A percentile compares a stretch with the other conserved stretches of the same genome.
These are phyloP conservation scores for Cataglyphis altisquamis DNA, from an alignment of 2,888 invertebrate genomes.

Conservation along the genomic window DNA sequence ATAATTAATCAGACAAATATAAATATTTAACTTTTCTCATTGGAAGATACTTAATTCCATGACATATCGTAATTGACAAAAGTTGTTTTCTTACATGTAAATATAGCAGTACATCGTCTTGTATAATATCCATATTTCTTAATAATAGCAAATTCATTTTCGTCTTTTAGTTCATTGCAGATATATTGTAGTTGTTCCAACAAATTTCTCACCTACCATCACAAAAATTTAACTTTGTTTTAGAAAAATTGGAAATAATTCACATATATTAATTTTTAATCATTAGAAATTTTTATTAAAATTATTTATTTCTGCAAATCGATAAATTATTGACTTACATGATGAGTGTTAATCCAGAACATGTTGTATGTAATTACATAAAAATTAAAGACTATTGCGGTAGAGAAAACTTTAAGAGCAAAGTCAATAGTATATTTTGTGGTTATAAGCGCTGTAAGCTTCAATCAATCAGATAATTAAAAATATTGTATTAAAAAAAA, in stretches of 20 bases:
- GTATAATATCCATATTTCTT: not conserved
- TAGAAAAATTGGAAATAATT: not conserved
- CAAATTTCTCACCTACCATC: not conserved
- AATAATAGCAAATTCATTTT: not conserved
- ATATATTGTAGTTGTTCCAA: not conserved
- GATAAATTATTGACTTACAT: not conserved
- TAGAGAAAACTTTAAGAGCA: not conserved
- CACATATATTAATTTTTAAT: not conserved
- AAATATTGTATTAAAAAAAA: not conserved
- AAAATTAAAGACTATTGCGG: not conserved
- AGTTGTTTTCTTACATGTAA: not conserved
- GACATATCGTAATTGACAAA: not conserved
- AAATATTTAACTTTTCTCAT: not conserved
- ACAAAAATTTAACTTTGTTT: not conserved
- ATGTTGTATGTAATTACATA: not conserved
- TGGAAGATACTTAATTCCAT: not conserved
- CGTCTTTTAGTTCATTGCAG: not conserved
- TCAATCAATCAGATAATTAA: not conserved
- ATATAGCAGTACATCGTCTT: not conserved
- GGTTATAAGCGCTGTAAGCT: conserved; percentile 14
- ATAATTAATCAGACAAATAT: not conserved
- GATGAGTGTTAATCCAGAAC: not conserved
- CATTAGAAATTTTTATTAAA: no score
- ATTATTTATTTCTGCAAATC: not conserved
- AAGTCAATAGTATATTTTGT: not conserved